phyloP scores from a whole-genome alignment of 2,113 vertebrate species.

The Odontesthes bonariensis region DNA sequence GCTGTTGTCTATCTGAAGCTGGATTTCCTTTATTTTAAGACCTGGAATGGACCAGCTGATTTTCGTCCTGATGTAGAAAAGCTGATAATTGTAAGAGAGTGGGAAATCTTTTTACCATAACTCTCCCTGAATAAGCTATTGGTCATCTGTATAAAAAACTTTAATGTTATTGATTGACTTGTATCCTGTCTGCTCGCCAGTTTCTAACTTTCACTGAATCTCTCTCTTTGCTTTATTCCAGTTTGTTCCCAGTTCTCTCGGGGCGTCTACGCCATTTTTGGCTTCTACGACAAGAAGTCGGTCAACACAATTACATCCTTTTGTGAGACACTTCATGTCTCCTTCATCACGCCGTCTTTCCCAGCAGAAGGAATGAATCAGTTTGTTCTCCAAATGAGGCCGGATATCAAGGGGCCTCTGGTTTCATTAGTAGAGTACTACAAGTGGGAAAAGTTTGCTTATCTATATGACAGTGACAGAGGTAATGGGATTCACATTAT shows the following conservation, averaged over 20 bases:
- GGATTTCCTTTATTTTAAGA: too few relatives aligned
- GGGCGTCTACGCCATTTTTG: constrained; percentile 98
- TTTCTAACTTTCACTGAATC: not conserved
- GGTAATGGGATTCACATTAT: constrained; percentile 76
- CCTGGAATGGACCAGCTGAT: too few relatives aligned
- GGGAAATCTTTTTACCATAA: too few relatives aligned
- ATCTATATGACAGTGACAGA: constrained; percentile 96
- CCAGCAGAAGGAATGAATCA: constrained; percentile 96
- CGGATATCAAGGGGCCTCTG: constrained; percentile 96
- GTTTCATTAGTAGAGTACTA: constrained; percentile 97
- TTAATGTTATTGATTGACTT: too few relatives aligned
- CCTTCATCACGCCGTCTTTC: constrained; percentile 98
- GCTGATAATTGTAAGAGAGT: too few relatives aligned
- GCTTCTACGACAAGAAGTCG: constrained; percentile 99
- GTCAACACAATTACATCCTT: constrained; percentile 99
- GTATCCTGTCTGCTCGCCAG: not conserved
- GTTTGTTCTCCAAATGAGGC: constrained; percentile 98
- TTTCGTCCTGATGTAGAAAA: too few relatives aligned
- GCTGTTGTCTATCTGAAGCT: too few relatives aligned
- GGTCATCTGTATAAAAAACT: too few relatives aligned
- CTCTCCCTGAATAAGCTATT: too few relatives aligned
- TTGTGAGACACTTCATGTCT: constrained; percentile 96
- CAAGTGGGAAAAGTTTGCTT: constrained; percentile 97
- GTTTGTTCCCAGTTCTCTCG: constrained; percentile 99
- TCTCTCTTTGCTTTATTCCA: constrained; percentile 54